These are phyloP conservation scores for Dascyllus trimaculatus DNA, from an alignment of 2,113 vertebrate genomes.

Conservation along the genomic window DNA sequence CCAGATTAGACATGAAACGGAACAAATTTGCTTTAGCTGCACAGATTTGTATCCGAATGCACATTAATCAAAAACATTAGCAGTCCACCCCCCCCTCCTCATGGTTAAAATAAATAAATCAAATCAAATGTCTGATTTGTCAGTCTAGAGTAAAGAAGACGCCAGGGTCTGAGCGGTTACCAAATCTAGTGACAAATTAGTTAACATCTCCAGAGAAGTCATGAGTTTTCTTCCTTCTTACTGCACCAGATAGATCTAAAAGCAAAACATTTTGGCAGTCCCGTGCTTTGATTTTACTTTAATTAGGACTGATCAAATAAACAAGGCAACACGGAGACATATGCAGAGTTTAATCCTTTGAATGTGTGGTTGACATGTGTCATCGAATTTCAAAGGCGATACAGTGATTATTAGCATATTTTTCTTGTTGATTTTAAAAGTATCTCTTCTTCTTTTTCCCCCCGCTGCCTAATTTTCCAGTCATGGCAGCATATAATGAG, in stretches of 20 bases:
- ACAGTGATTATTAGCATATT: background rate
- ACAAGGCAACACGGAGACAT: background rate
- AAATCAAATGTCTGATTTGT: conserved; percentile 24
- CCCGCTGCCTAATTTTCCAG: background rate
- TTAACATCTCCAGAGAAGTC: background rate
- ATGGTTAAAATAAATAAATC: conserved; percentile 1
- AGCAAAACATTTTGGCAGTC: background rate
- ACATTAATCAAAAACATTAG: conserved; percentile 41
- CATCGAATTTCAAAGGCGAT: background rate
- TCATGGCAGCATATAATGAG: background rate
- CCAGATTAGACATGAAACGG: conserved; percentile 53
- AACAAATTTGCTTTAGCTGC: conserved; percentile 33
- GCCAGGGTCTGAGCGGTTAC: background rate
- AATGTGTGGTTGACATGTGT: background rate
- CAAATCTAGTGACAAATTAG: background rate
- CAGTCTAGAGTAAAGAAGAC: conserved; percentile 12
- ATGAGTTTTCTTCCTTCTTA: background rate
- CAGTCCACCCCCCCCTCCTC: background rate
- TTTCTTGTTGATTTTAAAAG: background rate
- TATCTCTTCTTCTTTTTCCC: background rate
- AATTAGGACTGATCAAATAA: background rate
- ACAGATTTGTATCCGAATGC: conserved; percentile 33
- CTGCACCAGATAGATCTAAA: background rate
- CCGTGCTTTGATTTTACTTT: background rate
- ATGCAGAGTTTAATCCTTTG: too few species aligned